phyloP scores from a whole-genome alignment of 37 sponge, comb jelly and placozoan genomes.

The Chondrilla cf. caribensis region DNA sequence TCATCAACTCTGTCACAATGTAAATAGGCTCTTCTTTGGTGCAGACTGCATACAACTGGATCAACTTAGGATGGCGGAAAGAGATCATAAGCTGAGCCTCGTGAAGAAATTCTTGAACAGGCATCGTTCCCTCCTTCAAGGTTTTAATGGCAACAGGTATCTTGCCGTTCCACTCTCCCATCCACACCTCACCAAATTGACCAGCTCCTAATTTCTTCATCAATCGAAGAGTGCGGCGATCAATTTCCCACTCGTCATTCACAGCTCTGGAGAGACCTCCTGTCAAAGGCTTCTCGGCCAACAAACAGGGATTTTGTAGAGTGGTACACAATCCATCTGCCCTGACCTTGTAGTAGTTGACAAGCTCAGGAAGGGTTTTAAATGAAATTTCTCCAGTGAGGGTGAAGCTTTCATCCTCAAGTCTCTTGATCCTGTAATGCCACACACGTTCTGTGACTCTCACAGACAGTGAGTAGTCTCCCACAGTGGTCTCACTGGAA shows the following conservation, averaged over 20 bases:
- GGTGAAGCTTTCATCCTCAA: conserved; percentile 87
- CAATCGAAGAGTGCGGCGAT: conserved; percentile 13
- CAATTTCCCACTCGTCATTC: conserved; percentile 44
- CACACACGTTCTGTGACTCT: conserved; percentile 85
- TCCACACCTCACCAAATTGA: conserved; percentile 57
- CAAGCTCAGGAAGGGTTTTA: conserved; percentile 81
- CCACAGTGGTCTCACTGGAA: conserved; percentile 91
- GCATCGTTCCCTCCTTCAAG: conserved; percentile 62
- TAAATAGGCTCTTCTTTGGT: conserved; percentile 67
- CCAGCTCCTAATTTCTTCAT: conserved; percentile 33
- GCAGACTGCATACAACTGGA: conserved; percentile 75
- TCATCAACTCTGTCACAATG: conserved; percentile 77
- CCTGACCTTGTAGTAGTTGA: conserved; percentile 68
- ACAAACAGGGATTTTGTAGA: conserved; percentile 64
- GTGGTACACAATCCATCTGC: conserved; percentile 72
- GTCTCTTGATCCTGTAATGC: conserved; percentile 86
- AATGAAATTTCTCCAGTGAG: conserved; percentile 86
- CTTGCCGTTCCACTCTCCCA: conserved; percentile 49
- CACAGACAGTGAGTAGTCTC: conserved; percentile 89
- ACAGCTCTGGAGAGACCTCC: conserved; percentile 44
- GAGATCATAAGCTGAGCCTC: conserved; percentile 64
- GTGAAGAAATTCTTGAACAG: conserved; percentile 47
- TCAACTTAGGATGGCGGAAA: conserved; percentile 47
- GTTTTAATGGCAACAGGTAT: conserved; percentile 59
- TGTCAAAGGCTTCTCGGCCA: conserved; percentile 79